These are phyloP conservation scores for Clarias magur DNA, from an alignment of 2,113 vertebrate species.

Conservation along the genomic window DNA sequence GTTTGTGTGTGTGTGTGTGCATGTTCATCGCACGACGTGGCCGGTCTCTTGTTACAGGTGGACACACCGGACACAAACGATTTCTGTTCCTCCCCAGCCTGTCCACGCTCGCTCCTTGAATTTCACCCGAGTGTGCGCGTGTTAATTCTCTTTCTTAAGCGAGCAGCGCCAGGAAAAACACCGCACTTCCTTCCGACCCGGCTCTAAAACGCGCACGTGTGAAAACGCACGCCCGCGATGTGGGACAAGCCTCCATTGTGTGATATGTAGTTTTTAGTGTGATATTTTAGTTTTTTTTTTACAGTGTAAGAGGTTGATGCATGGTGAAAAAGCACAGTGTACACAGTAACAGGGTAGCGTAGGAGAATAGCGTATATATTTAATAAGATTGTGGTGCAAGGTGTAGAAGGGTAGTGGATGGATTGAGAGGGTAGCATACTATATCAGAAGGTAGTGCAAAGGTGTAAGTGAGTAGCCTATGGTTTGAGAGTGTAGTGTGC, in stretches of 20 bases:
- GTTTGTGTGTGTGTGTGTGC: constrained; percentile 3
- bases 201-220: constrained; percentile 22
- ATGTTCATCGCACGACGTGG: constrained; percentile 14
- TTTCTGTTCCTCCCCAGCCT: constrained; percentile 10
- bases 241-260: constrained; percentile 8
- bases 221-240: not conserved
- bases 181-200: constrained; percentile 5
- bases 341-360: not conserved
- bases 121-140: constrained; percentile 17
- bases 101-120: not conserved
- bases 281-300: not conserved
- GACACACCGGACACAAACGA: constrained; percentile 17
- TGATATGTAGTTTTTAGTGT: not conserved
- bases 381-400: not conserved
- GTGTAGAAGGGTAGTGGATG: not conserved
- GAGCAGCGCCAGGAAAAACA: constrained; percentile 4
- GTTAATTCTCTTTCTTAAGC: not conserved
- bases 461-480: not conserved
- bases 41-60: constrained; percentile 18
- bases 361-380: not conserved
- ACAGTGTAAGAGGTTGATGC: not conserved
- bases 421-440: not conserved
- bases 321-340: not conserved
- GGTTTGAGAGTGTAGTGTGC: not conserved
- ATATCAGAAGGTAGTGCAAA: not conserved